These are phyloP conservation scores for Heterodera carotae DNA, from an alignment of 1,140 invertebrate species.

Conservation along the genomic window DNA sequence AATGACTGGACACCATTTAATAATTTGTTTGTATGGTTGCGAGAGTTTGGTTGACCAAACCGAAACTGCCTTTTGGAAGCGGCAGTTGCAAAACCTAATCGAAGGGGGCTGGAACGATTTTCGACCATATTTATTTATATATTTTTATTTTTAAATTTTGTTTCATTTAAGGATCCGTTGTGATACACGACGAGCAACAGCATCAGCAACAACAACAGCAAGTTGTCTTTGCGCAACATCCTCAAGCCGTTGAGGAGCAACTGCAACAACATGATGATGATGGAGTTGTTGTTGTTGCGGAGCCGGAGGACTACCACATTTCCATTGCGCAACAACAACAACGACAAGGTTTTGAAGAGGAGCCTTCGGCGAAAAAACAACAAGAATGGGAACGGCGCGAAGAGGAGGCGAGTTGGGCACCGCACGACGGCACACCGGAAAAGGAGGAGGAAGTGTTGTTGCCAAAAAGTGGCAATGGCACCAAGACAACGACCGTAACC, in stretches of 20 bases:
- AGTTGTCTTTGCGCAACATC: neutral
- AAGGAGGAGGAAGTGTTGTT: neutral
- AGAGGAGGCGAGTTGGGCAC: too few relatives aligned
- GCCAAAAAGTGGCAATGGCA: neutral
- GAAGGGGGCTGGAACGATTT: too few relatives aligned
- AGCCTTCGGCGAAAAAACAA: too few relatives aligned
- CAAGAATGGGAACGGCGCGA: too few relatives aligned
- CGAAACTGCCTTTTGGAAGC: too few relatives aligned
- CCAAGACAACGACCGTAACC: neutral
- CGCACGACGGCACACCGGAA: too few relatives aligned
- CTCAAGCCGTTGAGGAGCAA: neutral
- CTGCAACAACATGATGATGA: too few relatives aligned
- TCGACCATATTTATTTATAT: neutral
- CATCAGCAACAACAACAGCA: neutral
- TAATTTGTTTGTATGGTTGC: too few relatives aligned
- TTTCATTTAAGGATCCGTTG: neutral
- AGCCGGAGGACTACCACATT: neutral
- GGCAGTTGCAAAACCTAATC: too few relatives aligned
- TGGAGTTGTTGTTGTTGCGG: neutral
- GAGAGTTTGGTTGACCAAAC: too few relatives aligned
- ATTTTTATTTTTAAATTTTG: neutral
- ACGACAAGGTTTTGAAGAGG: neutral
- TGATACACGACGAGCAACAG: conserved; percentile 4
- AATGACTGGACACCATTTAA: too few relatives aligned
- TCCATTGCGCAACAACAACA: neutral